Evolutionary conservation across 2,888 invertebrate species (phyloP), one percentile per base, ranked within the genome.

Genomic region (Danaus chrysippus): DNA sequence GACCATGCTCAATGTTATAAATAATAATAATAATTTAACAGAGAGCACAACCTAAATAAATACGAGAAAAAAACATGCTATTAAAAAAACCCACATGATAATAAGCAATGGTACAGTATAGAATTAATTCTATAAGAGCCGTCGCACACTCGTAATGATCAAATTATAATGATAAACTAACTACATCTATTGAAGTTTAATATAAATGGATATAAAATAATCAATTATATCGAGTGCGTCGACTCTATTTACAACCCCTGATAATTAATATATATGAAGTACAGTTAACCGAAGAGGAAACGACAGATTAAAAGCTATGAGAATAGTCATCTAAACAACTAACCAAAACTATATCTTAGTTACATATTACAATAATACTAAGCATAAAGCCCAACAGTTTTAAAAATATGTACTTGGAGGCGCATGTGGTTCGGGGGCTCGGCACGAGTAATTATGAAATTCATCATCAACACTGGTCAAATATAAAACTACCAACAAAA

Each of bases 21-120:
- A 44, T 42, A 15, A 54, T 58, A 52, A 41, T 10, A 42, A 58
- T 66, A 56, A 56, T 70, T 62, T 68, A 77, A 75, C 76, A 76
- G 68, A 76, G 83, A 86, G 79, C 84, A 81, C 74, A 76, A 75
- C 76, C 79, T 71, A 74, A 69, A 66, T 49, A 64, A 59, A 44
- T 44, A 56, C 63, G 44, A 63, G 43, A 66, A 68, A 65, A n/a
- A 62, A 64, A 62, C 75, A 90, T 90, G 90, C 90, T 82, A 90
- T 90, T 89, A 89, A 89, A 89, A 89, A 90, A 89, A 89, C 90
- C 90, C 90, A 90, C 90, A 90, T 89, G 90, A 87, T 84, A 80
- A 76, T 70, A 86, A 87, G 86, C 87, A 77, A 84, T 83, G 82
- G 74, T 58, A 58, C 53, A 76, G 73, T 73, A 75, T 73, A 77